Conservation (phyloP, 2,888 invertebrate genomes). For the Temnothorax rugatulus region DNA sequence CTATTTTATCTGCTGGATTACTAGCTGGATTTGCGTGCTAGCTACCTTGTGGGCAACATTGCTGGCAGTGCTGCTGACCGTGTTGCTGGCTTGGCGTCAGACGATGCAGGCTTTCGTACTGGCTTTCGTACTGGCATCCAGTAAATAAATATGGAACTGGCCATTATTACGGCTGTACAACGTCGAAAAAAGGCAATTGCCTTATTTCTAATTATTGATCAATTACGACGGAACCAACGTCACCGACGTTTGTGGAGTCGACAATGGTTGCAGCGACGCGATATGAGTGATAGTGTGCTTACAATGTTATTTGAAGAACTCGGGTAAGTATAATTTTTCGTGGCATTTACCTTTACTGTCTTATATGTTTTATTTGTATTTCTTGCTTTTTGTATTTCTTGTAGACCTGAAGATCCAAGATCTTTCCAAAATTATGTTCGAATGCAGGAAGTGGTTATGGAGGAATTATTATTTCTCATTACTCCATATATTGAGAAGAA, state of each 20-base stretch:
- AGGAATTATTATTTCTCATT: background rate
- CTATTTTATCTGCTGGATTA: no score
- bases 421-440: background rate
- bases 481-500: background rate
- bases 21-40: no score
- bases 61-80: no score
- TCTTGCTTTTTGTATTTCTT: background rate
- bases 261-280: background rate
- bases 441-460: slow-evolving; percentile 3
- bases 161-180: background rate
- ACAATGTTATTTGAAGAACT: slow-evolving; percentile 10
- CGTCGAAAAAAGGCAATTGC: background rate
- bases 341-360: background rate
- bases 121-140: no score
- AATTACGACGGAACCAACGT: background rate
- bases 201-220: background rate
- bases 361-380: background rate
- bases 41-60: no score
- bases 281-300: background rate
- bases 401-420: slow-evolving; percentile 22
- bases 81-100: no score
- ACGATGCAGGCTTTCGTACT: no score
- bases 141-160: no score
- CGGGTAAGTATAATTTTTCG: slow-evolving; percentile 8
- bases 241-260: background rate